Percentiles rank a stretch among this genome's conserved stretches.
Conservation (phyloP, 2,888 invertebrate genomes). For the Catocala fraxini region DNA sequence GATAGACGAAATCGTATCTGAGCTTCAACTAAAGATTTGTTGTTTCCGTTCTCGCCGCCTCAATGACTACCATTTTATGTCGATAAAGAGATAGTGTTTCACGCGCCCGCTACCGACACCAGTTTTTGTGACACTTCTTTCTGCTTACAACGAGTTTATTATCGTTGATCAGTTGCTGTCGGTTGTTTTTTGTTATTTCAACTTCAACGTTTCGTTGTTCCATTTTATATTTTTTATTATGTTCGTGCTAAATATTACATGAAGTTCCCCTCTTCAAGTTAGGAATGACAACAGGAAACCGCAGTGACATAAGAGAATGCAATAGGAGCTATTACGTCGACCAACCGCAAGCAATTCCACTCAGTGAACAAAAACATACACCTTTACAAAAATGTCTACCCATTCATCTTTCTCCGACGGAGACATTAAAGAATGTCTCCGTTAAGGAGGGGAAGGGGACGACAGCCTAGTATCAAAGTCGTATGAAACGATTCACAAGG, state of each 20-base stretch:
- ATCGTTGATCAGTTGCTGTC: slow-evolving; percentile 75
- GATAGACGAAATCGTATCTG: slow-evolving; percentile 70
- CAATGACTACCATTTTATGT: slow-evolving; percentile 87
- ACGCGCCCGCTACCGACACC: slow-evolving; percentile 84
- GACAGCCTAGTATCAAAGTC: slow-evolving; percentile 73
- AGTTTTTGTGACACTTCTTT: slow-evolving; percentile 84
- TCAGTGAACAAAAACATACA: slow-evolving; percentile 82
- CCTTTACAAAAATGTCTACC: slow-evolving; percentile 84
- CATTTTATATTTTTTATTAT: slow-evolving; percentile 59
- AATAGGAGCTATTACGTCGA: slow-evolving; percentile 78
- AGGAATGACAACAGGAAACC: slow-evolving; percentile 76
- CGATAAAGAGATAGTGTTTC: slow-evolving; percentile 86
- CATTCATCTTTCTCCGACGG: slow-evolving; percentile 85
- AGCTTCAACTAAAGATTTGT: slow-evolving; percentile 81
- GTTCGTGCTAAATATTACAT: slow-evolving; percentile 45
- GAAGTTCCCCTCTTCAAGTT: slow-evolving; percentile 56
- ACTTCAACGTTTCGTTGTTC: slow-evolving; percentile 57
- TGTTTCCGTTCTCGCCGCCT: slow-evolving; percentile 85
- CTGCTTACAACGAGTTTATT: slow-evolving; percentile 82
- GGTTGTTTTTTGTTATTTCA: slow-evolving; percentile 61
- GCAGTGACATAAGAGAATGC: slow-evolving; percentile 68
- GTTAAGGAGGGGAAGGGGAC: slow-evolving; percentile 82
- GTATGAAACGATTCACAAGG: slow-evolving; percentile 61
- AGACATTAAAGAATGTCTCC: slow-evolving; percentile 86
- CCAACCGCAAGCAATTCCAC: slow-evolving; percentile 82